phyloP scores from a whole-genome alignment of 2,888 invertebrate genomes.

The Scaptomyza reducta region DNA sequence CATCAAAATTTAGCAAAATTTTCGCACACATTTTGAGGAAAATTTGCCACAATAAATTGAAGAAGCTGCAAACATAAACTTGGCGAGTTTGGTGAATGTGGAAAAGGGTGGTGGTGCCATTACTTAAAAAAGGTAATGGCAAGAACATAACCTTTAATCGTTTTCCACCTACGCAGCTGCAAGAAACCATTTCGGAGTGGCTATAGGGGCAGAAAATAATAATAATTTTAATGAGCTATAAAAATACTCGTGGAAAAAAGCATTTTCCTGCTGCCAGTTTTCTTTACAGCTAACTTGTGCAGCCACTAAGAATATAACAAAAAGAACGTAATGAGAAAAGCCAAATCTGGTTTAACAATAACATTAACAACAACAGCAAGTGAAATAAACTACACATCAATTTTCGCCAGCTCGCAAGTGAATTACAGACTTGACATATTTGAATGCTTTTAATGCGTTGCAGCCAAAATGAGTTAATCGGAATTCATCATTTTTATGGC shows the following conservation, averaged over 20 bases:
- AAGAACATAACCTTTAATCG: constrained; percentile 38
- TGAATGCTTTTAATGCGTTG: constrained; percentile 38
- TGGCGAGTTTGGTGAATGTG: background rate
- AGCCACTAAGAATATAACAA: constrained; percentile 11
- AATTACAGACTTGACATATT: constrained; percentile 24
- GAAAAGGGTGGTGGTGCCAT: background rate
- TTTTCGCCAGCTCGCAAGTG: constrained; percentile 26
- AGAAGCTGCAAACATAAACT: constrained; percentile 14
- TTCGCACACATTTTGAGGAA: constrained; percentile 44
- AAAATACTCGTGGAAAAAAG: constrained; percentile 45
- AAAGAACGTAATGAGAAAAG: constrained; percentile 11
- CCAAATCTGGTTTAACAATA: constrained; percentile 14
- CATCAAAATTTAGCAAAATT: constrained; percentile 33
- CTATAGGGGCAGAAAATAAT: constrained; percentile 45
- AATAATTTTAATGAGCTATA: constrained; percentile 73
- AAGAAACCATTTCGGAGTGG: background rate
- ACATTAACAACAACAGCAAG: background rate
- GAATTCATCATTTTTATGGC: constrained; percentile 63
- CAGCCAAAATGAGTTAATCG: constrained; percentile 52
- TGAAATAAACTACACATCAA: background rate
- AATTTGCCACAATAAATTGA: constrained; percentile 46
- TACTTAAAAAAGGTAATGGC: constrained; percentile 1
- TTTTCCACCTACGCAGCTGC: constrained; percentile 44
- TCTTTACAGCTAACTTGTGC: constrained; percentile 28
- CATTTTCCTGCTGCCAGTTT: background rate